These are phyloP conservation scores for Peromyscus californicus DNA, from an alignment of 2,113 vertebrate genomes.

Conservation along the genomic window DNA sequence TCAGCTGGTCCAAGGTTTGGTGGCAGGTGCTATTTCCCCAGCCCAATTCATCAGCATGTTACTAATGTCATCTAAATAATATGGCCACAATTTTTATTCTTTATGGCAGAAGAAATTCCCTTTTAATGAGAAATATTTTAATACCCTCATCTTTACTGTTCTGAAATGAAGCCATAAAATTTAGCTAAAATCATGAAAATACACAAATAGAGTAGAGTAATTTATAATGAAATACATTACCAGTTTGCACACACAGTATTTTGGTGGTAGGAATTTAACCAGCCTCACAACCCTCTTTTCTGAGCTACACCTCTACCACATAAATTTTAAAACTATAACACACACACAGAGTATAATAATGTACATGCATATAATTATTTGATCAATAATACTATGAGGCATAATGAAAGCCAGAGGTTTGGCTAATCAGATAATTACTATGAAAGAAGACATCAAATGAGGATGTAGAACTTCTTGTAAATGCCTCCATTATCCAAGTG, in stretches of 20 bases:
- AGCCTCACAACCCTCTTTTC: not conserved
- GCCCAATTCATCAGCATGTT: not conserved
- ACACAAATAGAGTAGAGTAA: conserved; percentile 4
- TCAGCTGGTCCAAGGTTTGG: not conserved
- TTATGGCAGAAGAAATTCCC: not conserved
- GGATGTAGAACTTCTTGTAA: not conserved
- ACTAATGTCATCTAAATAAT: conserved; percentile 8
- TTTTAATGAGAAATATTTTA: conserved; percentile 27
- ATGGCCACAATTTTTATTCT: not conserved
- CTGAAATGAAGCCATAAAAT: conserved; percentile 59
- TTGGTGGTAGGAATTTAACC: not conserved
- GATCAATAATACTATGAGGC: not conserved
- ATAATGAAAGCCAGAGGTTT: not conserved
- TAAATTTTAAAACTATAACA: not conserved
- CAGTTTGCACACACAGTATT: not conserved
- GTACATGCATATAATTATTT: not conserved
- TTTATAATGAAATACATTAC: not conserved
- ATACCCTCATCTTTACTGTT: not conserved
- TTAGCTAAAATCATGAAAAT: not conserved
- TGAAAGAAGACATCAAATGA: not conserved
- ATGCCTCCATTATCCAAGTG: not conserved
- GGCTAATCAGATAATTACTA: not conserved
- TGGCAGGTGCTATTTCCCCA: not conserved
- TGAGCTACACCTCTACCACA: not conserved
- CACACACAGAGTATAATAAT: not conserved